phyloP scores from a whole-genome alignment of 2,888 invertebrate species.

The Caenorhabditis becei region DNA sequence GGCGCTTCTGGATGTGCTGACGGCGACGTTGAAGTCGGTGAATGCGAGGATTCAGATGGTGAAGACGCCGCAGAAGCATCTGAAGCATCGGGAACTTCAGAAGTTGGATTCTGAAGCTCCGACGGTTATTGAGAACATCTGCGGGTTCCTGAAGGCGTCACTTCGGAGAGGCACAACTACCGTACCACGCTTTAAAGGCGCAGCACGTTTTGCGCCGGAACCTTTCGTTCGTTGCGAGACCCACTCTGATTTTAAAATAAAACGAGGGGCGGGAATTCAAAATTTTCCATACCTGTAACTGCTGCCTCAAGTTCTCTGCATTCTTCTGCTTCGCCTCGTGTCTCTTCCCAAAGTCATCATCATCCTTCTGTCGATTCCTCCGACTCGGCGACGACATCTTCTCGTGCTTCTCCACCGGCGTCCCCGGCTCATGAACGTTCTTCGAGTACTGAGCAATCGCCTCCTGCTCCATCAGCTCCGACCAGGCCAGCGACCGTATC shows the following conservation, averaged over 20 bases:
- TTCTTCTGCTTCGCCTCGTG: slow-evolving; percentile 94
- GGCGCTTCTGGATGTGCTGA: slow-evolving; percentile 41
- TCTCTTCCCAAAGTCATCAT: slow-evolving; percentile 80
- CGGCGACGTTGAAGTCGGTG: slow-evolving; percentile 26
- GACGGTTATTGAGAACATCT: neutral
- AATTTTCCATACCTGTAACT: too few relatives aligned
- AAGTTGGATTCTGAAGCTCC: neutral
- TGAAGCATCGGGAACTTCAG: slow-evolving; percentile 22
- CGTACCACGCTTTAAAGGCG: too few relatives aligned
- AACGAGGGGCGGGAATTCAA: too few relatives aligned
- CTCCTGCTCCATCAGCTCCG: slow-evolving; percentile 67
- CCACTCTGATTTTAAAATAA: too few relatives aligned
- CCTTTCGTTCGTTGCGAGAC: too few relatives aligned
- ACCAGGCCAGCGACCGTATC: slow-evolving; percentile 59
- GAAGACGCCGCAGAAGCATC: neutral
- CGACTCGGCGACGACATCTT: slow-evolving; percentile 90
- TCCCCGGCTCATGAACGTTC: slow-evolving; percentile 89
- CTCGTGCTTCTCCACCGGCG: slow-evolving; percentile 93
- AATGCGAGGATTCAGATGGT: neutral
- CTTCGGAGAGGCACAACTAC: neutral
- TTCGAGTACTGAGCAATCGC: slow-evolving; percentile 16
- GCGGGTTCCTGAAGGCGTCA: neutral
- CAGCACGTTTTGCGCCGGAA: too few relatives aligned
- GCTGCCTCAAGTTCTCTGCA: slow-evolving; percentile 91
- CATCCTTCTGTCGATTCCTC: slow-evolving; percentile 64